These are phyloP conservation scores for Syritta pipiens DNA, from an alignment of 2,888 invertebrate species.

Conservation along the genomic window DNA sequence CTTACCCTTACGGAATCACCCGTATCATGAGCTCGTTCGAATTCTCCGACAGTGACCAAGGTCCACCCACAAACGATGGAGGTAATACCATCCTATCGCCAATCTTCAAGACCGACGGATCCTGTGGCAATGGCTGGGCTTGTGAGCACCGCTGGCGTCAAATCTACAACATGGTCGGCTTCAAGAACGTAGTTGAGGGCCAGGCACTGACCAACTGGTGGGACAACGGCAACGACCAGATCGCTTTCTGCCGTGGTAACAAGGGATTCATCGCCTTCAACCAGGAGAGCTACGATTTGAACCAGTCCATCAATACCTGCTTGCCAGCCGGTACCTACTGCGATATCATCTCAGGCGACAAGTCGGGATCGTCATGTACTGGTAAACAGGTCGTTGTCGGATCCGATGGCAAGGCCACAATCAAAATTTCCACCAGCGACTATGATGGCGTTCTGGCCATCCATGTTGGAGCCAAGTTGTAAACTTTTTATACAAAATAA, in stretches of 20 bases:
- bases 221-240: slow-evolving; percentile 90
- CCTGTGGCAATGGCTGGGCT: slow-evolving; percentile 85
- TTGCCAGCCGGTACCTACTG: slow-evolving; percentile 90
- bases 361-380: slow-evolving; percentile 75
- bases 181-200: slow-evolving; percentile 84
- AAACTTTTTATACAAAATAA: slow-evolving; percentile 23
- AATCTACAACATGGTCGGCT: slow-evolving; percentile 89
- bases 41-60: slow-evolving; percentile 83
- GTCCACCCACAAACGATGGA: slow-evolving; percentile 85
- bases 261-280: slow-evolving; percentile 89
- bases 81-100: slow-evolving; percentile 83
- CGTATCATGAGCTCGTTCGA: slow-evolving; percentile 92
- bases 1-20: slow-evolving; percentile 89
- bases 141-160: slow-evolving; percentile 93
- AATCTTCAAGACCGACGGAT: slow-evolving; percentile 83
- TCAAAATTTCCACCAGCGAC: slow-evolving; percentile 71
- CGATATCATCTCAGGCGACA: slow-evolving; percentile 89
- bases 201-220: slow-evolving; percentile 86
- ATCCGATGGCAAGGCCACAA: slow-evolving; percentile 73
- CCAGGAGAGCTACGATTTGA: slow-evolving; percentile 82
- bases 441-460: slow-evolving; percentile 87
- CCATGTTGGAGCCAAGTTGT: slow-evolving; percentile 80
- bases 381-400: slow-evolving; percentile 75
- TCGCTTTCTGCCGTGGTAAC: slow-evolving; percentile 90
- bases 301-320: slow-evolving; percentile 82